Evolutionary conservation across 2,113 vertebrate genomes (phyloP).

Genomic region (Alaudala cheleensis): DNA sequence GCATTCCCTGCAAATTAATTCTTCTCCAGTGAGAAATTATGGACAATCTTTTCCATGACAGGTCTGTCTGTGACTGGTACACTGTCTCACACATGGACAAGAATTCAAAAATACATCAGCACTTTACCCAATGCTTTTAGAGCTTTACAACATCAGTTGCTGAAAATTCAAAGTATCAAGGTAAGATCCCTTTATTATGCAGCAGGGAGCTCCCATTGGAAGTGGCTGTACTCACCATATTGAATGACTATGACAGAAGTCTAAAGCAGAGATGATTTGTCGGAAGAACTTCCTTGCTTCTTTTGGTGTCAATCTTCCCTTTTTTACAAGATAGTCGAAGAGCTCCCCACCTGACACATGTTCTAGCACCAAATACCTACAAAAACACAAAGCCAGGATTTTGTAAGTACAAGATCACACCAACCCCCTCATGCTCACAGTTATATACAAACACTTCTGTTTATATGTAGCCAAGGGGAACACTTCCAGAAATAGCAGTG

Average conservation of each 20-base stretch:
- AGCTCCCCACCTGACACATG: conserved; percentile 98
- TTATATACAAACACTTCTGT: not conserved
- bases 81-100: not conserved
- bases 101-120: not conserved
- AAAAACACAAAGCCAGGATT: conserved; percentile 13
- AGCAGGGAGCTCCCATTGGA: not conserved
- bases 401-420: not conserved
- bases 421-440: not conserved
- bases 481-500: not conserved
- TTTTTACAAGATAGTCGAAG: conserved; percentile 99
- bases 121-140: not conserved
- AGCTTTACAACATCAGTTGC: not conserved
- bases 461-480: not conserved
- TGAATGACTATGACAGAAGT: conserved; percentile 99
- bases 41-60: not conserved
- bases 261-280: conserved; percentile 98
- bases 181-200: not conserved
- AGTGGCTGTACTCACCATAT: conserved; percentile 87
- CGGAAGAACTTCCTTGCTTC: conserved; percentile 98
- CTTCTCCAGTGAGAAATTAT: not conserved
- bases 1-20: not conserved
- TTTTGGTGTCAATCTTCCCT: conserved; percentile 97
- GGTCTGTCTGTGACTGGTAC: not conserved
- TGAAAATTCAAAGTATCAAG: not conserved
- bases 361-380: conserved; percentile 97